Conservation (phyloP, 1,140 invertebrate genomes). For the Euura saliciscinereae region DNA sequence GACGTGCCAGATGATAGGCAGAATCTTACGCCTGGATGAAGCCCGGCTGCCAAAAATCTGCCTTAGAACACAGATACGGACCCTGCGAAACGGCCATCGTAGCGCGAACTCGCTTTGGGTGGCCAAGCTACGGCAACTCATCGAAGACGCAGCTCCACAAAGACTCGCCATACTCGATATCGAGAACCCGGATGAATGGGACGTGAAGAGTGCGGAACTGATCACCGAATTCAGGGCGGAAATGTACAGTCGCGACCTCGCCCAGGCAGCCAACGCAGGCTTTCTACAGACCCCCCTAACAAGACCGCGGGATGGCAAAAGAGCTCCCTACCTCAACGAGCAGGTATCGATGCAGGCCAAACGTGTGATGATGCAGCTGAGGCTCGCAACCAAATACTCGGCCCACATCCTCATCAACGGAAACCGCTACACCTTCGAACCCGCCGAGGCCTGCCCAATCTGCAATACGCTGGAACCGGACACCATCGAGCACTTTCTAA, state of each 20-base stretch:
- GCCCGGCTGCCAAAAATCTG: constrained; percentile 3
- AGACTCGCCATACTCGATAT: neutral
- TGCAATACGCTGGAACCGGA: neutral
- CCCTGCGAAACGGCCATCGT: neutral
- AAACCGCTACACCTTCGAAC: neutral
- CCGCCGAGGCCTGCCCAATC: neutral
- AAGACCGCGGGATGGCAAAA: neutral
- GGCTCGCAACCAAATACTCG: neutral
- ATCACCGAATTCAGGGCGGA: neutral
- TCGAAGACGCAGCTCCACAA: neutral
- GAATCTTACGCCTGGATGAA: too few relatives aligned
- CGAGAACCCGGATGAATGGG: neutral
- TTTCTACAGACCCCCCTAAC: neutral
- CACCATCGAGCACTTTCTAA: too few relatives aligned
- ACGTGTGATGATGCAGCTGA: neutral
- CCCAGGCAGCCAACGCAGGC: neutral
- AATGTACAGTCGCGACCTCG: neutral
- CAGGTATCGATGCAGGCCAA: neutral
- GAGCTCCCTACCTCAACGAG: neutral
- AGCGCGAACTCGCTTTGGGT: neutral
- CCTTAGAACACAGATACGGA: neutral
- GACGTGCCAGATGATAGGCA: neutral
- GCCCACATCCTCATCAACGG: neutral
- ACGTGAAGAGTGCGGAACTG: neutral
- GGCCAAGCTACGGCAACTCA: neutral